These are phyloP conservation scores for Orthosia incerta DNA, from an alignment of 2,888 invertebrate species.

Conservation along the genomic window DNA sequence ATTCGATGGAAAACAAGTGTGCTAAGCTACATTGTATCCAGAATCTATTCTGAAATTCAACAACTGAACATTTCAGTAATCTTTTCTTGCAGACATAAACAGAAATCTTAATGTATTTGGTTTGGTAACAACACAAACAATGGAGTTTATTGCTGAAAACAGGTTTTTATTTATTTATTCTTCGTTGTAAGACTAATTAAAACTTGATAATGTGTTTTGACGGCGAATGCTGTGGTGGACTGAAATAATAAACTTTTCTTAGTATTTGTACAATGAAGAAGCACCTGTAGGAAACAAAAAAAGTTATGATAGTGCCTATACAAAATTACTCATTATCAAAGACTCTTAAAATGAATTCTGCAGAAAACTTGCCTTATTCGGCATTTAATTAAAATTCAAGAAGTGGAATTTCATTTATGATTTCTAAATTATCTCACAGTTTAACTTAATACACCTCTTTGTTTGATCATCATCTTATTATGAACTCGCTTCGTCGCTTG, in stretches of 20 bases:
- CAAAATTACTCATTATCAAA: background rate
- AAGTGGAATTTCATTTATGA: background rate
- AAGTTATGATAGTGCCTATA: too few species aligned
- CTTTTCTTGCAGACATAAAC: constrained; percentile 38
- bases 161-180: constrained; percentile 43
- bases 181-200: constrained; percentile 41
- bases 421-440: background rate
- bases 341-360: too few species aligned
- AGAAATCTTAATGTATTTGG: constrained; percentile 40
- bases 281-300: too few species aligned
- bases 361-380: background rate
- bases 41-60: constrained; percentile 38
- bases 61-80: constrained; percentile 39
- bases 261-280: background rate
- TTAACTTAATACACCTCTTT: constrained; percentile 7
- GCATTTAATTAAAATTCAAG: background rate
- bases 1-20: too few species aligned
- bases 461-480: constrained; percentile 5
- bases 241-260: constrained; percentile 18
- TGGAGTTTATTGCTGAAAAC: constrained; percentile 24
- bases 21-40: background rate
- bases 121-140: constrained; percentile 50
- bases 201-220: constrained; percentile 42
- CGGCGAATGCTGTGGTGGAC: background rate
- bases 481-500: constrained; percentile 2